These are phyloP conservation scores for Mythimna impura DNA, from an alignment of 2,888 invertebrate genomes.

Conservation along the genomic window DNA sequence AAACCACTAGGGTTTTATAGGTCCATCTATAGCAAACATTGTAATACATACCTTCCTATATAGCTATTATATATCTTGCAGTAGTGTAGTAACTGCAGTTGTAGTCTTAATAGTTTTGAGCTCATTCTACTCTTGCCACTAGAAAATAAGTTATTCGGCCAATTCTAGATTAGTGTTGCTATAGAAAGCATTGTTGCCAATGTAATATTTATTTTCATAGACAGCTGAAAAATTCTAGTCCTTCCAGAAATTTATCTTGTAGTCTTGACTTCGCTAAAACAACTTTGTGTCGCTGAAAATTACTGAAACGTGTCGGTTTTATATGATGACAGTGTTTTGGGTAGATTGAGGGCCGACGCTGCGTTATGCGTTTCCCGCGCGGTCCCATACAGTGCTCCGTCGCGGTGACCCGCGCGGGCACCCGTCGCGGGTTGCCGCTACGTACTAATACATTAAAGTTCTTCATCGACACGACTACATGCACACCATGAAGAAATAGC, in stretches of 20 bases:
- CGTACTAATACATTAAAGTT: no score
- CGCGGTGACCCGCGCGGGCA: no score
- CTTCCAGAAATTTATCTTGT: conserved; percentile 53
- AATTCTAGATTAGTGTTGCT: conserved; percentile 61
- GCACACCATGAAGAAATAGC: no score
- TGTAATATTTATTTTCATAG: conserved; percentile 49
- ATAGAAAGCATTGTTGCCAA: conserved; percentile 57
- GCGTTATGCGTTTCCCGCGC: no score
- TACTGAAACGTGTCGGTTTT: conserved; percentile 19
- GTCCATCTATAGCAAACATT: conserved; percentile 29
- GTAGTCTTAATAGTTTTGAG: conserved; percentile 66
- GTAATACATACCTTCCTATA: conserved; percentile 44
- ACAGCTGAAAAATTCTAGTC: conserved; percentile 55
- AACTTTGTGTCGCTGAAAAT: conserved; percentile 7
- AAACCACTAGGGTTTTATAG: conserved; percentile 41
- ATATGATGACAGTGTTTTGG: background rate
- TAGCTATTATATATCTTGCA: conserved; percentile 51
- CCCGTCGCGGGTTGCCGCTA: no score
- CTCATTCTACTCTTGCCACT: conserved; percentile 80
- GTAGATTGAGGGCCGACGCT: background rate
- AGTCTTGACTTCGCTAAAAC: conserved; percentile 27
- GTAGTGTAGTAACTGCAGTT: conserved; percentile 59
- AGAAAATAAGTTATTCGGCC: conserved; percentile 66
- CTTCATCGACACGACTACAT: no score
- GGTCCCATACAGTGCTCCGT: no score